A percentile compares a stretch with the other conserved stretches of the same genome.
These are phyloP conservation scores for Macrobrachium nipponense DNA, from an alignment of 1,140 invertebrate species.

Conservation along the genomic window DNA sequence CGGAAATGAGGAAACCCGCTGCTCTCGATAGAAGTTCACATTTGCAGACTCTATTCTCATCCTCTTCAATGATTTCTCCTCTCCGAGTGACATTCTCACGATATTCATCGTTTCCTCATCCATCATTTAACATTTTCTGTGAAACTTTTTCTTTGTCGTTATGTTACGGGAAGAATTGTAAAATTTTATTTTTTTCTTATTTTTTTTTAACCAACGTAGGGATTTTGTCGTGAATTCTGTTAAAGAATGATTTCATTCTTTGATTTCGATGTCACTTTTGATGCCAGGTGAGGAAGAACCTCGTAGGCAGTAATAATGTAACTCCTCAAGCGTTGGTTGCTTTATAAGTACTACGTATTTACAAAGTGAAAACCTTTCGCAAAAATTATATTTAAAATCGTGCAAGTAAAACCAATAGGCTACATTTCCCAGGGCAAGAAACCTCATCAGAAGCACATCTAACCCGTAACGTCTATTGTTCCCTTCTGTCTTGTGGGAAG, in stretches of 20 bases:
- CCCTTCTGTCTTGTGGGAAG: too few species aligned
- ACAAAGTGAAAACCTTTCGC: slow-evolving; percentile 15
- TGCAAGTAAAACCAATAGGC: slow-evolving; percentile 17
- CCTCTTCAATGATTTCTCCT: background rate
- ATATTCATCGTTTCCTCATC: too few species aligned
- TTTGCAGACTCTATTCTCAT: slow-evolving; percentile 24
- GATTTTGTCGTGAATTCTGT: too few species aligned
- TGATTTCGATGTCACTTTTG: too few species aligned
- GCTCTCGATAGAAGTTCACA: background rate
- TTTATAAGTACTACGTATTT: too few species aligned
- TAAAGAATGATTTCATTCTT: too few species aligned
- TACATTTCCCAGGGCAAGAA: too few species aligned
- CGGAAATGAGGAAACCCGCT: background rate
- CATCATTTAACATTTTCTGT: background rate
- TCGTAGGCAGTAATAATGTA: too few species aligned
- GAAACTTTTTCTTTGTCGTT: background rate
- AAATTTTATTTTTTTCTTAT: slow-evolving; percentile 34
- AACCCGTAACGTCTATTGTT: too few species aligned
- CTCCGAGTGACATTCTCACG: background rate
- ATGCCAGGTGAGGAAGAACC: too few species aligned
- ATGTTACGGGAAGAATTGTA: slow-evolving; percentile 29
- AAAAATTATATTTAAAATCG: slow-evolving; percentile 6
- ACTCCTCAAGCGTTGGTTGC: too few species aligned
- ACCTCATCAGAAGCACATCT: too few species aligned
- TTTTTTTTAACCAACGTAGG: background rate